Evolutionary conservation across 2,888 invertebrate genomes (phyloP).

Genomic region (Temnothorax unifasciatus): DNA sequence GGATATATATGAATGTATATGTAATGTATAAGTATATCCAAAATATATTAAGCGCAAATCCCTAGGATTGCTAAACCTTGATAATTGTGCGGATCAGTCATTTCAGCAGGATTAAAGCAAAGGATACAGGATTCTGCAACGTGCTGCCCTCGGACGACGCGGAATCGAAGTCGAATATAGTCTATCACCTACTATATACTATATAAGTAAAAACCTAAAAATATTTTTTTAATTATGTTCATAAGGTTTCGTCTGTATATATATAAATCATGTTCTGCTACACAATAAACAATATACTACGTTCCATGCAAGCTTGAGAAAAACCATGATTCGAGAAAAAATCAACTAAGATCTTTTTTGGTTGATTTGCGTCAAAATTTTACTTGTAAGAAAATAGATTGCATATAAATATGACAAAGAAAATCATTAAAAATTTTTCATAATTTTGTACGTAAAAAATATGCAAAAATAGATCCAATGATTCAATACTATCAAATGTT

Average conservation of each 20-base stretch:
- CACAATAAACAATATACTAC: neutral
- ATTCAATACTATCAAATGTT: neutral
- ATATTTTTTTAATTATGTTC: slow-evolving; percentile 2
- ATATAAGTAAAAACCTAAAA: neutral
- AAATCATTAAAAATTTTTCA: neutral
- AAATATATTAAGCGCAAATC: neutral
- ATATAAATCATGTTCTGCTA: neutral
- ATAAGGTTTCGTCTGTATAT: neutral
- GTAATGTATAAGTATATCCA: neutral
- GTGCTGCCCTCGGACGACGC: slow-evolving; percentile 80
- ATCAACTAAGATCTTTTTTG: neutral
- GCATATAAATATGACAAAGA: neutral
- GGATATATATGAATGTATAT: too few species aligned
- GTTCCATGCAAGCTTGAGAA: neutral
- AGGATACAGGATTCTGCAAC: slow-evolving; percentile 65
- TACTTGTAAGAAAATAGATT: neutral
- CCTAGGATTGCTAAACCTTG: neutral
- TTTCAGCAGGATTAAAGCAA: slow-evolving; percentile 42
- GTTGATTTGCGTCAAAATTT: slow-evolving; percentile 1
- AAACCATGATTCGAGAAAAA: neutral
- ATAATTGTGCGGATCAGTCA: neutral
- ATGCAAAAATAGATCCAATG: neutral
- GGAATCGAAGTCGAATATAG: slow-evolving; percentile 64
- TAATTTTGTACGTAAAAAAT: neutral
- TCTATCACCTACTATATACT: slow-evolving; percentile 56